Percentiles rank a stretch among this genome's conserved stretches.
phyloP scores from a whole-genome alignment of 2,888 invertebrate species.

The Perithous albicinctus region DNA sequence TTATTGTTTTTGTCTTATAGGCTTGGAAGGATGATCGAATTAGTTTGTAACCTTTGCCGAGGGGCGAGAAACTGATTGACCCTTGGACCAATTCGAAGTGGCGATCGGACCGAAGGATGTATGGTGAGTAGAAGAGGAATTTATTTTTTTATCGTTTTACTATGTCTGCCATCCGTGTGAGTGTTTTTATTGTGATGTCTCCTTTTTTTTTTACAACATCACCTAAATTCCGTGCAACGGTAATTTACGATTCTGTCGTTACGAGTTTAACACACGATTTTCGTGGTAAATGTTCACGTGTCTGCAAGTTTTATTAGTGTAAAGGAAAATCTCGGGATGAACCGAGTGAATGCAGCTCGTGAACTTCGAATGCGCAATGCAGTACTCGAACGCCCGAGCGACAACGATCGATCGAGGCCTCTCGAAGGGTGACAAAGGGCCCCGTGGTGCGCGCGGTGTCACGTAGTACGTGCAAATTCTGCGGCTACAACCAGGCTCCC shows the following conservation, averaged over 20 bases:
- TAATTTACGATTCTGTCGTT: constrained; percentile 30
- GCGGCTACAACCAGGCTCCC: constrained; percentile 61
- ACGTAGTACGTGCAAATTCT: constrained; percentile 63
- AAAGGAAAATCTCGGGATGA: constrained; percentile 21
- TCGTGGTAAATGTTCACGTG: constrained; percentile 10
- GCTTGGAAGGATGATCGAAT: not conserved
- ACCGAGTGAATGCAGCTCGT: constrained; percentile 5
- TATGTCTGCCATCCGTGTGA: not conserved
- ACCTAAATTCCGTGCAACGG: constrained; percentile 22
- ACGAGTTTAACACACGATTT: constrained; percentile 2
- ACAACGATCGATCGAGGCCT: constrained; percentile 63
- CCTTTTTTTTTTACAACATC: constrained; percentile 4
- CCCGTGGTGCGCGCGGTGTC: constrained; percentile 45
- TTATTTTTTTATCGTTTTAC: constrained; percentile 46
- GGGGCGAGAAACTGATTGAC: not conserved
- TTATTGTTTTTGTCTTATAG: not conserved
- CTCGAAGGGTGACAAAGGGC: constrained; percentile 61
- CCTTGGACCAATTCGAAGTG: constrained; percentile 3
- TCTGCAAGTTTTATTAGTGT: not conserved
- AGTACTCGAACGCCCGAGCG: constrained; percentile 55
- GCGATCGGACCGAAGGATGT: not conserved
- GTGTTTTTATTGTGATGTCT: not conserved
- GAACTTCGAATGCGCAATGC: constrained; percentile 63
- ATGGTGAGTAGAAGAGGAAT: not conserved
- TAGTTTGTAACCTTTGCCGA: constrained; percentile 2